Base-by-base conservation (phyloP, 2,888 invertebrate species). In the Cinara cedri region DNA sequence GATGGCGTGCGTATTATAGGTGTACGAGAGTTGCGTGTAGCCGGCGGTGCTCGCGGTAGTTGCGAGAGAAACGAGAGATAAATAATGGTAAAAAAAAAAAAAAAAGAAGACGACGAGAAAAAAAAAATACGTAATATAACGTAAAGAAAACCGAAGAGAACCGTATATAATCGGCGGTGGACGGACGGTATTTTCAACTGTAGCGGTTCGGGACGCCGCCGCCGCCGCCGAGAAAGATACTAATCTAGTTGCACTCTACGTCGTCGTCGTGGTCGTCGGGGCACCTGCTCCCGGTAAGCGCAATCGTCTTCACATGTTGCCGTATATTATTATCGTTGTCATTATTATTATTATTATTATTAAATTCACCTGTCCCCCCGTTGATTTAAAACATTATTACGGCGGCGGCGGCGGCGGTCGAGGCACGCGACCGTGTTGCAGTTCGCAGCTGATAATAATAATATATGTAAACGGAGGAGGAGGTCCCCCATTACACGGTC, bases 111-210 rank as follows among this genome's bases (percentile, higher is more conserved):
- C 46, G 54, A 70, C n/a, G 42, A 14, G 16, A 21, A 54, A 54
- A 54, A 46, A 46, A 26, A 44, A 46, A 34, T 4, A 34, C 6
- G 34, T 34, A 34, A 34, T 34, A 34, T 34, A 34, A 34, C 34
- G 34, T 34, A 4, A 34, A 34, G 26, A 19, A 62, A n/a, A 46
- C 34, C 16, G 26, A 34, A 34, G 34, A 49, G 19, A 49, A 68
- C 57, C 74, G 63, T 74, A 54, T 24, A 68, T 68, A 57, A 68
- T 66, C 60, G 76, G n/a, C 68, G 46, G 46, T n/a, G 70, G 68
- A 57, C 44, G 42, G 16, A 76, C 65, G 66, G n/a, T 46, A 57
- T 78, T 78, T 76, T 78, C 68, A 78, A 78, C 76, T 78, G n/a
- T n/a, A 68, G 76, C 34, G 76, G 76, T 68, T 76, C 55, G 44